Percentiles rank a stretch among this genome's conserved stretches.
Evolutionary conservation across 2,113 vertebrate genomes (phyloP).

Genomic region (Oreochromis tanganicae): DNA sequence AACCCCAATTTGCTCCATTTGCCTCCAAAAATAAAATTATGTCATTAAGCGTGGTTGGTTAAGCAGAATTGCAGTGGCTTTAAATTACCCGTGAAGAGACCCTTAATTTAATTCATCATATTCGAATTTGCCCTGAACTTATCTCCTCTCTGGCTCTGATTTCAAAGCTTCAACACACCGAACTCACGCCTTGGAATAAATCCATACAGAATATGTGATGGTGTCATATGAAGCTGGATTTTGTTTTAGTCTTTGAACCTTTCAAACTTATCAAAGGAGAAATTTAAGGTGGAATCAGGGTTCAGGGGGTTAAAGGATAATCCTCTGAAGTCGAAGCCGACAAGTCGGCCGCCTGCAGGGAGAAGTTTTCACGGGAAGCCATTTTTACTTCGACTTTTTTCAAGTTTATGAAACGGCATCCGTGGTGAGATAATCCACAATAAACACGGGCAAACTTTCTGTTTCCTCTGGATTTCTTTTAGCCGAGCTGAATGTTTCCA

Average conservation of each 20-base stretch:
- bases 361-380: neutral
- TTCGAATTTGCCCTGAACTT: neutral
- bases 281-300: slow-evolving; percentile 9
- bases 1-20: neutral
- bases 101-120: neutral
- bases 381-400: neutral
- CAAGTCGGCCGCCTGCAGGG: neutral
- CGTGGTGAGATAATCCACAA: slow-evolving; percentile 25
- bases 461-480: slow-evolving; percentile 20
- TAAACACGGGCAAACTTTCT: slow-evolving; percentile 15
- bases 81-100: slow-evolving; percentile 1
- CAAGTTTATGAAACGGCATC: neutral
- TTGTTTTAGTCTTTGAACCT: slow-evolving; percentile 6
- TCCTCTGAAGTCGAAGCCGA: slow-evolving; percentile 17
- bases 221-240: neutral
- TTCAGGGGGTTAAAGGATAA: slow-evolving; percentile 29
- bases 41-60: neutral
- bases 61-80: neutral
- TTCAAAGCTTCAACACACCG: neutral
- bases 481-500: neutral
- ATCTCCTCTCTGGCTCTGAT: neutral
- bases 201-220: neutral
- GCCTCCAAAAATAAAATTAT: neutral
- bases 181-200: neutral
- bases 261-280: slow-evolving; percentile 1